Evolutionary conservation across 2,113 vertebrate species (phyloP).

Genomic region (Tetrax tetrax): DNA sequence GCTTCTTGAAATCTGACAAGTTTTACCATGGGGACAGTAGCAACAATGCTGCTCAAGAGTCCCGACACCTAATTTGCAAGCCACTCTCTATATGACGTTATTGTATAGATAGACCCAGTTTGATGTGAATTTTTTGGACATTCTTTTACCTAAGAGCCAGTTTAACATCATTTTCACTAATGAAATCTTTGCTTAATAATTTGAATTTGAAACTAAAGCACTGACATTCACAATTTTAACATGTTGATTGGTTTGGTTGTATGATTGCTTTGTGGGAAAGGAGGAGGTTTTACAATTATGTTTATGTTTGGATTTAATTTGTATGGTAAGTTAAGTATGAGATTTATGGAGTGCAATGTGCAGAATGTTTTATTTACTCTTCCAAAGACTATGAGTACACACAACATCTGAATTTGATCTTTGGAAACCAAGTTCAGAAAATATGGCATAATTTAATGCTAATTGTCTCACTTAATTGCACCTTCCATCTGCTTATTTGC

Average conservation of each 20-base stretch:
- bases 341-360: slow-evolving; percentile 62
- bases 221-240: slow-evolving; percentile 34
- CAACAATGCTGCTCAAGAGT: not conserved
- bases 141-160: not conserved
- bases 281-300: slow-evolving; percentile 67
- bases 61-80: not conserved
- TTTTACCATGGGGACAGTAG: not conserved
- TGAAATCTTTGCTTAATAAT: slow-evolving; percentile 32
- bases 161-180: slow-evolving; percentile 24
- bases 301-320: slow-evolving; percentile 78
- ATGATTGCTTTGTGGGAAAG: slow-evolving; percentile 64
- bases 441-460: slow-evolving; percentile 52
- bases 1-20: not conserved
- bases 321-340: slow-evolving; percentile 64
- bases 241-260: slow-evolving; percentile 53
- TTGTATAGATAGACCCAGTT: not conserved
- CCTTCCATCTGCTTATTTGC: slow-evolving; percentile 53
- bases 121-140: slow-evolving; percentile 14
- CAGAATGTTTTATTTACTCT: slow-evolving; percentile 74
- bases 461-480: slow-evolving; percentile 62
- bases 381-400: slow-evolving; percentile 56
- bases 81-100: not conserved
- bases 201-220: not conserved
- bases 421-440: slow-evolving; percentile 66
- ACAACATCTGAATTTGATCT: slow-evolving; percentile 75